Base-by-base conservation (phyloP, 2,888 invertebrate species). In the Yponomeuta plumbellus region DNA sequence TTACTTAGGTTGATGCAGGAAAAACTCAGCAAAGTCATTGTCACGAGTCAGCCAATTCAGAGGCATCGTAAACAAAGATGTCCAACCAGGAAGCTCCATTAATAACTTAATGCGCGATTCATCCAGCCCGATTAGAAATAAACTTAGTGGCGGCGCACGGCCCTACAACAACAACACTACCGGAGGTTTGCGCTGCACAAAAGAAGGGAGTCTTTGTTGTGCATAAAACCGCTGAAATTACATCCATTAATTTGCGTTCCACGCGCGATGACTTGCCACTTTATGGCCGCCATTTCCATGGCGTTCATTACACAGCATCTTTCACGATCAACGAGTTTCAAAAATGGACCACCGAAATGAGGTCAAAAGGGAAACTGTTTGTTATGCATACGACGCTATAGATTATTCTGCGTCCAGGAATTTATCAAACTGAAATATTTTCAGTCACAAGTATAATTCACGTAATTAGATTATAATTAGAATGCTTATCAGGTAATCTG, bases 221-320 rank as follows among this genome's bases (percentile, higher is more conserved):
- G 5, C 64, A 40, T 20, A 64, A 64, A 64, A 64, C 23, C 44
- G 56, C 44, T 23, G 56, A 64, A 64, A 64, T 64, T 64, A 22
- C 44, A 44, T 52, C 40, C 64, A 52, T 22, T 64, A 64, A 64
- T 64, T 64, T 64, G 44, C 22, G 40, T 23, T 64, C 62, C 34
- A 34, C 34, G 39, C 11, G 39, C n/a, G 64, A 44, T 64, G 23
- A 44, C 64, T 52, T 40, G 40, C 44, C 21, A 39, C 20, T 69
- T 66, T 69, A 66, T 66, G 59, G 62, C 56, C 34, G 67, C 67
- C 65, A 52, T 65, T 39, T 23, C 59, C 57, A 65, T 70, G 71
- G 66, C 69, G 70, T 71, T 71, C 73, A 73, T 79, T 77, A 77
- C 74, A 70, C 70, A 69, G 76, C 76, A 72, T 68, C 73, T 75